Evolutionary conservation across 2,797 vertebrate species (phyloP).

Genomic region (Varecia variegata): DNA sequence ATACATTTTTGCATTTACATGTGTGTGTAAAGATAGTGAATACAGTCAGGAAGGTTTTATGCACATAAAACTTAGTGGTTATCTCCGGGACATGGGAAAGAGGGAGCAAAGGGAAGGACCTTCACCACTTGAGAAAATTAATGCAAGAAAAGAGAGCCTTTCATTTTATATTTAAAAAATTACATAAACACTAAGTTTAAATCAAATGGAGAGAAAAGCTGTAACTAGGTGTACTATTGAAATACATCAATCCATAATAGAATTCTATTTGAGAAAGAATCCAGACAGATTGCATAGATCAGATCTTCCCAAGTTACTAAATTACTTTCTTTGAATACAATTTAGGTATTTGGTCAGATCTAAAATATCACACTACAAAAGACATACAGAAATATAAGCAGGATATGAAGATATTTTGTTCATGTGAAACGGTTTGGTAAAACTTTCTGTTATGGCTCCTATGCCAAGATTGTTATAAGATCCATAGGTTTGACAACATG

Average conservation of each 20-base stretch:
- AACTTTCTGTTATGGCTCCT: not conserved
- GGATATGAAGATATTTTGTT: not conserved
- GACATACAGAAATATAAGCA: not conserved
- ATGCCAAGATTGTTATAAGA: not conserved
- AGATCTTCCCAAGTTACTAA: not conserved
- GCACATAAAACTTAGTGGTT: not conserved
- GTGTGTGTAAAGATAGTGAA: not conserved
- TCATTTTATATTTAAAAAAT: not conserved
- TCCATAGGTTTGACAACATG: not conserved
- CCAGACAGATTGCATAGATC: not conserved
- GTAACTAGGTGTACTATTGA: not conserved
- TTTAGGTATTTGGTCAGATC: not conserved
- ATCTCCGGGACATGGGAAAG: not conserved
- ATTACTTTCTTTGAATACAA: not conserved
- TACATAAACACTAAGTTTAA: not conserved
- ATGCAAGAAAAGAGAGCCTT: not conserved
- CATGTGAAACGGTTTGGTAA: not conserved
- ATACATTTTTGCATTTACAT: not conserved
- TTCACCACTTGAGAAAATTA: not conserved
- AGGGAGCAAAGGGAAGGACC: not conserved
- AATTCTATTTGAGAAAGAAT: not conserved
- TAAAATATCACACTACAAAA: not conserved
- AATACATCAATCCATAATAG: not conserved
- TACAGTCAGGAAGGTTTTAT: not conserved
- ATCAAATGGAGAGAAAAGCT: not conserved